Evolutionary conservation across 2,113 vertebrate species (phyloP).

Genomic region (Oreamnos americanus): DNA sequence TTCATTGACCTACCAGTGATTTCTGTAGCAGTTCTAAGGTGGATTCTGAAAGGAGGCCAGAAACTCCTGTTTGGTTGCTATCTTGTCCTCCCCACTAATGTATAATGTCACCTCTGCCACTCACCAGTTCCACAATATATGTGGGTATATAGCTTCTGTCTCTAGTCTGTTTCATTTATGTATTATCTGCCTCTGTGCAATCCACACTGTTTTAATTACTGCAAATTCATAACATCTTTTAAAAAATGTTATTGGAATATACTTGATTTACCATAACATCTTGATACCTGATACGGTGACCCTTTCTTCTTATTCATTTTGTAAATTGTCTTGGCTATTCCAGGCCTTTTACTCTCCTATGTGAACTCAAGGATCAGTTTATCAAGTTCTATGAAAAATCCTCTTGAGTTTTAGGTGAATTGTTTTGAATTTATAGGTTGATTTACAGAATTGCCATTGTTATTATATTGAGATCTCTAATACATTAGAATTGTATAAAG

Average conservation of each 20-base stretch:
- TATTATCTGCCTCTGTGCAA: neutral
- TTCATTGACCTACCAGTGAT: neutral
- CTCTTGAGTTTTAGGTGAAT: slow-evolving; percentile 1
- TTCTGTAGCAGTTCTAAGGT: neutral
- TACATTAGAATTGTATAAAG: neutral
- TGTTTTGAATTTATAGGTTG: slow-evolving; percentile 31
- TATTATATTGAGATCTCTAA: neutral
- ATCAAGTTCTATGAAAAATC: slow-evolving; percentile 2
- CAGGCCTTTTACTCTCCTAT: neutral
- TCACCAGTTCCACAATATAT: neutral
- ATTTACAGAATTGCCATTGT: slow-evolving; percentile 9
- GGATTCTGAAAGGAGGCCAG: neutral
- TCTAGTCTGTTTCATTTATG: neutral
- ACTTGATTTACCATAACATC: neutral
- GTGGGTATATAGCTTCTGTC: neutral
- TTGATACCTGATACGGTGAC: neutral
- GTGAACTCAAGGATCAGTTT: neutral
- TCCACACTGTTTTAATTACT: neutral
- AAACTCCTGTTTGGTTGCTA: neutral
- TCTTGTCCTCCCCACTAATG: neutral
- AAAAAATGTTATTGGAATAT: neutral
- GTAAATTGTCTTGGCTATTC: neutral
- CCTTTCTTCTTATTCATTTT: neutral
- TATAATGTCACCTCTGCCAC: neutral
- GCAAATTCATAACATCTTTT: neutral